These are phyloP conservation scores for Pachliopta kotzebuea DNA, from an alignment of 2,888 invertebrate genomes.

Conservation along the genomic window DNA sequence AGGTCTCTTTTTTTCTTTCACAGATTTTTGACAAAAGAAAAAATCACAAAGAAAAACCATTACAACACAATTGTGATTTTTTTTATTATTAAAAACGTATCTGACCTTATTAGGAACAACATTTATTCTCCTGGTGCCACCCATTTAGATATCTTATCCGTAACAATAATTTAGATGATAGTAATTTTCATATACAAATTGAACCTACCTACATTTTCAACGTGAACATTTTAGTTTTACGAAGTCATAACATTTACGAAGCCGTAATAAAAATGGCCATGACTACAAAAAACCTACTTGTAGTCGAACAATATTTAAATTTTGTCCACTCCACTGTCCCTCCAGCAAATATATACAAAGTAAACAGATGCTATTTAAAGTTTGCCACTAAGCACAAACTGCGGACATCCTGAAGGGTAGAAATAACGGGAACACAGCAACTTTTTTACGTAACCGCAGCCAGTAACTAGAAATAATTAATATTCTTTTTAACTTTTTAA, in stretches of 20 bases:
- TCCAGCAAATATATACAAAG: background rate
- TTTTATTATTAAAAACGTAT: background rate
- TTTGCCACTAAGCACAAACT: conserved; percentile 2
- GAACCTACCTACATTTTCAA: too few species aligned
- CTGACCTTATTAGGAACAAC: background rate
- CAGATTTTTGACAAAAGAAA: background rate
- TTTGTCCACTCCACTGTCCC: background rate
- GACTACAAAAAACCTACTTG: background rate
- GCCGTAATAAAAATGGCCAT: background rate
- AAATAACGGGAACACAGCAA: background rate
- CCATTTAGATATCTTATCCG: too few species aligned
- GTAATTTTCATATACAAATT: too few species aligned
- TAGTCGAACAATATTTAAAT: background rate
- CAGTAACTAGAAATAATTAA: background rate
- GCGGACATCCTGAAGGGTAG: background rate
- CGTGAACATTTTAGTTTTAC: background rate
- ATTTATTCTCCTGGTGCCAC: too few species aligned
- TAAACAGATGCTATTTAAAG: conserved; percentile 4
- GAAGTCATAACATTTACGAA: background rate
- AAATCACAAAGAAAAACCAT: background rate
- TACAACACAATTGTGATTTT: background rate
- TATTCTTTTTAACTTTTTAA: background rate
- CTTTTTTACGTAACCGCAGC: background rate
- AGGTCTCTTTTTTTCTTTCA: conserved; percentile 4
- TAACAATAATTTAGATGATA: too few species aligned